Base-by-base conservation (phyloP, 2,888 invertebrate genomes). In the Drosophila paramelanica region DNA sequence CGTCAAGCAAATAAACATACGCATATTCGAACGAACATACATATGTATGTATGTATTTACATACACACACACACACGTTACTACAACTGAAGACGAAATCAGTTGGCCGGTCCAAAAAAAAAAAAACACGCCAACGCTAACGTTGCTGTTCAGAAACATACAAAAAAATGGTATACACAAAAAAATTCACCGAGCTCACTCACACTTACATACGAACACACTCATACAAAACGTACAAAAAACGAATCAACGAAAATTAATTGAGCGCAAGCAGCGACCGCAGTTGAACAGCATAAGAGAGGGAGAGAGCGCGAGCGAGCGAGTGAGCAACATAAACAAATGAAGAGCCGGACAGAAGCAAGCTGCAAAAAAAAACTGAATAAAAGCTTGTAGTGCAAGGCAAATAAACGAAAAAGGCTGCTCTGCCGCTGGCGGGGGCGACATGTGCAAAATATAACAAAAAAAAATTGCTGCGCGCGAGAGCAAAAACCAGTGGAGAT, bases 131-230 rank as follows among this genome's bases (percentile, higher is more conserved):
- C 36, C 67, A 52, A 68, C 60, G 67, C 45, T 50, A 70, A 60
- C 77, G 68, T 57, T 59, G 49, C 56, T 57, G 61, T 53, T 58
- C 47, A 68, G 66, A 73, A 78, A 61, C 67, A 71, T 65, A 70
- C 57, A 67, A 72, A 89, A 91, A 91, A 90, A 90, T 90, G 71
- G 87, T 91, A 90, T 91, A 91, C 90, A 90, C 75, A 91, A 91
- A 89, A 89, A 89, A 89, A 71, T 65, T 50, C 43, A 78, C 25
- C 59, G 56, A 64, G 46, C 56, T 57, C 49, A 50, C 66, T 55
- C 49, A 64, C 31, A 59, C 42, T 53, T 42, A 50, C 25, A 45
- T 45, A 43, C 60, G 56, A 56, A 41, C 61, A 67, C 62, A 39
- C 56, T 45, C 41, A 45, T 49, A 8, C 20, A 53, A 36, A 56